These are phyloP conservation scores for Sitophilus oryzae DNA, from an alignment of 1,140 invertebrate genomes.

Conservation along the genomic window DNA sequence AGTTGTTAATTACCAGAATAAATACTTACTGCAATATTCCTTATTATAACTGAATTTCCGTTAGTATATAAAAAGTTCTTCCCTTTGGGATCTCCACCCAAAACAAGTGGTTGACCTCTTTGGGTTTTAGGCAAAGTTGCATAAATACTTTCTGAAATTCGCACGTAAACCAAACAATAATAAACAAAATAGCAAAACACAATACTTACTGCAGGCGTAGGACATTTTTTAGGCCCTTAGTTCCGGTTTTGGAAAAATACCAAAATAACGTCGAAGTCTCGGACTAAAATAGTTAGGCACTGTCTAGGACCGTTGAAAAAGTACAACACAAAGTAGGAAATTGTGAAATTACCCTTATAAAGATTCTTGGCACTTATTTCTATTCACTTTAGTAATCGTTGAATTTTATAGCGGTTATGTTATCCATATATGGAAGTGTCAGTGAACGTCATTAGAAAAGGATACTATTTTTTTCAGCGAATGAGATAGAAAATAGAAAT, in stretches of 20 bases:
- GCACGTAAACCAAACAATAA: conserved; percentile 5
- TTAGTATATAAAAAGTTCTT: conserved; percentile 97
- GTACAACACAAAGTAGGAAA: conserved; percentile 1
- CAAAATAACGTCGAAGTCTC: neutral
- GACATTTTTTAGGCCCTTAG: conserved; percentile 25
- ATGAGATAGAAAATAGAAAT: too few species aligned
- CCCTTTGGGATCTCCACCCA: conserved; percentile 93
- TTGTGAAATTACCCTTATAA: conserved; percentile 10
- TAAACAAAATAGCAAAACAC: conserved; percentile 12
- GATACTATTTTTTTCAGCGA: too few species aligned
- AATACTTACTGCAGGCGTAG: conserved; percentile 32
- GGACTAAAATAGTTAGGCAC: neutral
- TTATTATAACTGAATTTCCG: conserved; percentile 95
- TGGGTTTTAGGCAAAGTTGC: conserved; percentile 88
- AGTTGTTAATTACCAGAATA: too few species aligned
- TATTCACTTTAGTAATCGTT: conserved; percentile 9
- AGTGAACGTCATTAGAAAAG: neutral
- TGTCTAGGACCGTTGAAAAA: neutral
- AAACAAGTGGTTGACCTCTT: conserved; percentile 85
- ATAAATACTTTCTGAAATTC: conserved; percentile 76
- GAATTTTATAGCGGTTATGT: conserved; percentile 36
- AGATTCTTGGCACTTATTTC: conserved; percentile 11
- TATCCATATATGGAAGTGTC: conserved; percentile 34
- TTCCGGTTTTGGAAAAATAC: neutral
- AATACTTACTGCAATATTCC: conserved; percentile 84